Base-by-base conservation (phyloP, 1,140 invertebrate species). In the Brachionus rubens region DNA sequence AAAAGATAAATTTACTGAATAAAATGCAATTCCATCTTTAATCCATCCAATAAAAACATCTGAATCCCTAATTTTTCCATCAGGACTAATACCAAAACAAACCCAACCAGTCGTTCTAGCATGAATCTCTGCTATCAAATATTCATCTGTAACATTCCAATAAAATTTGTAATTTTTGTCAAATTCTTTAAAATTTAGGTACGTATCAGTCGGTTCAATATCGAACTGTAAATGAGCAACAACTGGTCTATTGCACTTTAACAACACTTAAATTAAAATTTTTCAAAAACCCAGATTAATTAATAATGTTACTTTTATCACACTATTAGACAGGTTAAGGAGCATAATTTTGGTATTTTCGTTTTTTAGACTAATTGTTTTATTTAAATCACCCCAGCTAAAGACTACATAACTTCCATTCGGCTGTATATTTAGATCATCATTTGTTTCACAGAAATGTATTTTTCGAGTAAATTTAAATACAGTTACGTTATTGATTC, bases 21-120 rank as follows among this genome's bases (percentile, higher is more conserved):
- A 70, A 9, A 28, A 43, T 19, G 14, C 77, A 16, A 16, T 50
- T 21, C 48, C 75, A 43, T 80, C 75, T 30, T 50, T 76, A n/a
- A 80, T 62, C 79, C 79, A 80, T 43, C 77, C 79, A 19, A 80
- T 78, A 5, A 79, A 77, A 2, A 79, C 59, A 68, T 80, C 79
- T 3, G 79, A 62, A 7, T 76, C 75, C 10, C 40, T 59, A 78
- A 80, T 80, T 21, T 75, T 30, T 0, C 79, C 79, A 48, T 50
- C 47, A 0, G 54, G 43, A 41, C 77, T 78, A 5, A 80, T 33
- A 4, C 79, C 79, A 26, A 80, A 78, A 14, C 79, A 78, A 12
- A 80, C 54, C 56, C 78, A 80, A 2, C 79, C 79, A 2, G 19
- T 21, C 3, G 79, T 79, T 48, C 67, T 68, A 0, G 76, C 79